Conservation (phyloP, 2,888 invertebrate species). For the Liopterus haemorrhoidalis region DNA sequence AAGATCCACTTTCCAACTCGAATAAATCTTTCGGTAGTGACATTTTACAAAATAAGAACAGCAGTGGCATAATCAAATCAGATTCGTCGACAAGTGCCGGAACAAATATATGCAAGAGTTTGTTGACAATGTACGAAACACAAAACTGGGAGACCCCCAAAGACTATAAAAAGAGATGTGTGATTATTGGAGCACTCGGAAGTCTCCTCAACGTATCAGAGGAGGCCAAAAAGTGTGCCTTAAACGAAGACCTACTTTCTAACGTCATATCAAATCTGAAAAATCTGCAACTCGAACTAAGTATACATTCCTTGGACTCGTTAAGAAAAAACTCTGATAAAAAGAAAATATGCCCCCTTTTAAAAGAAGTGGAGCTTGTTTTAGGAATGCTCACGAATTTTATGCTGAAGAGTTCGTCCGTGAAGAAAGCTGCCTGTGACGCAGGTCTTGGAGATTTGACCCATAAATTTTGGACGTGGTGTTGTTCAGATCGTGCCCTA, state of each 20-base stretch:
- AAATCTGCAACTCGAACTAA: constrained; percentile 46
- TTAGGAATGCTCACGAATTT: constrained; percentile 55
- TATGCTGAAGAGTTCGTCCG: constrained; percentile 50
- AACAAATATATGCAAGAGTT: constrained; percentile 46
- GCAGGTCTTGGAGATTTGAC: constrained; percentile 54
- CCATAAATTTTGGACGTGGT: constrained; percentile 64
- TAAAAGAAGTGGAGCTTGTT: constrained; percentile 54
- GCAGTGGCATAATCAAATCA: constrained; percentile 3
- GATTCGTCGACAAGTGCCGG: constrained; percentile 38
- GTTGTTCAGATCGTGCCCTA: constrained; percentile 52
- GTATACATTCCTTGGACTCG: constrained; percentile 47
- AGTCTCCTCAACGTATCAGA: constrained; percentile 46
- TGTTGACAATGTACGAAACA: constrained; percentile 47
- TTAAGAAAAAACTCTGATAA: constrained; percentile 44
- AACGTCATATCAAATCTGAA: constrained; percentile 45
- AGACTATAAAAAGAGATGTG: constrained; percentile 41
- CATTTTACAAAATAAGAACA: no score
- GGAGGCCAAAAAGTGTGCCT: constrained; percentile 47
- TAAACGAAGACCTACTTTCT: constrained; percentile 43
- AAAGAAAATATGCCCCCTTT: constrained; percentile 47
- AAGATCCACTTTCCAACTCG: background rate
- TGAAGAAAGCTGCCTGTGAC: constrained; percentile 53
- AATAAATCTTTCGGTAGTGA: no score
- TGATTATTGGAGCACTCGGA: constrained; percentile 44
- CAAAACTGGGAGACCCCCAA: constrained; percentile 40